phyloP scores from a whole-genome alignment of 2,113 vertebrate genomes.

The Arizona elegans region DNA sequence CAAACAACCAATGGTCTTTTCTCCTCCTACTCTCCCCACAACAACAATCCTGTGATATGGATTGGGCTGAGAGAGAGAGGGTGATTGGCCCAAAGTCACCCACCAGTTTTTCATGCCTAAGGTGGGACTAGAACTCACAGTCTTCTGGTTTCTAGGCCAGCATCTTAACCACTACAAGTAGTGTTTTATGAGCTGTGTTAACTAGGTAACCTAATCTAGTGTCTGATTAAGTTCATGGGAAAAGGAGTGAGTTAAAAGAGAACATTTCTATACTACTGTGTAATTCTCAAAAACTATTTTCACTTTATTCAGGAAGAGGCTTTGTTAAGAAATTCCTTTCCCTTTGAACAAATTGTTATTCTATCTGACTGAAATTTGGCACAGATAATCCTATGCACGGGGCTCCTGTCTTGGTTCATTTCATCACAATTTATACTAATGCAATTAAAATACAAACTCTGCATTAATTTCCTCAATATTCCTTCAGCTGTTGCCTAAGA shows the following conservation, averaged over 20 bases:
- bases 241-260: not conserved
- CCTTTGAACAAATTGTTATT: not conserved
- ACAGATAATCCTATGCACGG: not conserved
- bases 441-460: not conserved
- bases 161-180: not conserved
- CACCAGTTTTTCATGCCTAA: not conserved
- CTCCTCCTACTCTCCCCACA: not conserved
- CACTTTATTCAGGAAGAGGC: not conserved
- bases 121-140: not conserved
- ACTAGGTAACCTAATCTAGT: not conserved
- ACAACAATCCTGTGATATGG: not conserved
- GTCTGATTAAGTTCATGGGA: not conserved
- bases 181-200: not conserved
- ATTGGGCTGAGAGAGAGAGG: too few species aligned
- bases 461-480: not conserved
- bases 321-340: not conserved
- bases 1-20: not conserved
- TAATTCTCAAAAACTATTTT: not conserved
- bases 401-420: not conserved
- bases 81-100: too few species aligned
- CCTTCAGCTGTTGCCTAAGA: not conserved
- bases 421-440: not conserved
- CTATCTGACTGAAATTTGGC: not conserved
- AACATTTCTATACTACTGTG: not conserved
- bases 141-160: not conserved